Percentiles rank a stretch among this genome's conserved stretches.
Evolutionary conservation across 2,797 vertebrate genomes (phyloP).

Genomic region (Hybognathus amarus): DNA sequence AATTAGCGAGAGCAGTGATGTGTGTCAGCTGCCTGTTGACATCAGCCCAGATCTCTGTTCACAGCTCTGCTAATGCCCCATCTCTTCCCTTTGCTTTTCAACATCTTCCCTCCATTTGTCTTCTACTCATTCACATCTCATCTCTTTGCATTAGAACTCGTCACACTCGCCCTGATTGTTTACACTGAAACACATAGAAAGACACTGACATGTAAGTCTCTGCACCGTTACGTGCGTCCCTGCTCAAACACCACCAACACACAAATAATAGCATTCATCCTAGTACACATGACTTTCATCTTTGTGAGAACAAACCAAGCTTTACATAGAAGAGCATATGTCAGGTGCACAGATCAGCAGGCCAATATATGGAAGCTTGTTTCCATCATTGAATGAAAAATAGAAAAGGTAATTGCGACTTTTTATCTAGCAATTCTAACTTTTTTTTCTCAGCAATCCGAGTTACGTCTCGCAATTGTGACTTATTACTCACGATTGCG

Average conservation of each 20-base stretch:
- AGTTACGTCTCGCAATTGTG: no score
- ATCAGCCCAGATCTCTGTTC: conserved; percentile 78
- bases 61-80: conserved; percentile 58
- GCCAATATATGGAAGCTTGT: no score
- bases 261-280: background rate
- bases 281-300: background rate
- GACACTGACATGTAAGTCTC: conserved; percentile 45
- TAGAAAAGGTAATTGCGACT: no score
- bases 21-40: conserved; percentile 83
- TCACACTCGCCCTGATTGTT: conserved; percentile 43
- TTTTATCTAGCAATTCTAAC: no score
- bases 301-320: background rate
- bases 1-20: conserved; percentile 81
- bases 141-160: conserved; percentile 39
- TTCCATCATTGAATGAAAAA: no score
- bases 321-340: background rate
- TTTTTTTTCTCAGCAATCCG: no score
- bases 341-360: background rate
- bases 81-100: conserved; percentile 4
- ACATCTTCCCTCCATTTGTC: conserved; percentile 11
- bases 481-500: no score
- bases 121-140: conserved; percentile 30
- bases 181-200: conserved; percentile 58
- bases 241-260: conserved; percentile 4
- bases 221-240: conserved; percentile 39